Evolutionary conservation across 2,113 vertebrate genomes (phyloP).

Genomic region (Willisornis vidua): DNA sequence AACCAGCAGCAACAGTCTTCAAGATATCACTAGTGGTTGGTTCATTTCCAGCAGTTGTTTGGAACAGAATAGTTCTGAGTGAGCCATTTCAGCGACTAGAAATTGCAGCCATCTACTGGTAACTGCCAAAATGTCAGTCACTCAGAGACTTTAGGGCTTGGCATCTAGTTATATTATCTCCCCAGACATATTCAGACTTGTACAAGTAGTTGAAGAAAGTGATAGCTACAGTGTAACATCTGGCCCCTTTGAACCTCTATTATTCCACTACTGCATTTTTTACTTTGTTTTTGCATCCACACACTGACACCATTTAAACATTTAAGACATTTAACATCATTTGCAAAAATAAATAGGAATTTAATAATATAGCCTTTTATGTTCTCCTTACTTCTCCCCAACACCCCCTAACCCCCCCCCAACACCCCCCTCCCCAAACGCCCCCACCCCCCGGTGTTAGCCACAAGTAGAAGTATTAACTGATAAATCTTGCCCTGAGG

Average conservation of each 20-base stretch:
- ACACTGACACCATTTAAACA: not conserved
- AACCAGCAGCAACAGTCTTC: not conserved
- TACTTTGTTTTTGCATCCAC: not conserved
- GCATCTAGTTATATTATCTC: slow-evolving; percentile 35
- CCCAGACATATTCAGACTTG: slow-evolving; percentile 28
- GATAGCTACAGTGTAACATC: not conserved
- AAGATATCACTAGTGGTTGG: not conserved
- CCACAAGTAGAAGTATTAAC: not conserved
- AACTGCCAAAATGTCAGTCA: slow-evolving; percentile 60
- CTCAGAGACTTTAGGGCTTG: slow-evolving; percentile 10
- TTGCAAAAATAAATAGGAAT: not conserved
- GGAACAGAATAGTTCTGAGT: not conserved
- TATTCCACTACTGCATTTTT: not conserved
- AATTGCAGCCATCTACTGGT: slow-evolving; percentile 64
- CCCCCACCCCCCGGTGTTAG: not conserved
- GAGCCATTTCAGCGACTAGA: slow-evolving; percentile 58
- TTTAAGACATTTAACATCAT: not conserved
- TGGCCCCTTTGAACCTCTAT: not conserved
- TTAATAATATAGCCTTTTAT: not conserved
- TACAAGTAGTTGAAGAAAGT: slow-evolving; percentile 16
- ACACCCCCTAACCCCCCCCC: no score
- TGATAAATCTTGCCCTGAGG: not conserved
- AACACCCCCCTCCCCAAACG: no score
- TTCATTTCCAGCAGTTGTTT: slow-evolving; percentile 46
- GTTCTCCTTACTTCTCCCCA: not conserved